Base-by-base conservation (phyloP, 64 coral and sea anemone genomes). In the Pocillopora damicornis region DNA sequence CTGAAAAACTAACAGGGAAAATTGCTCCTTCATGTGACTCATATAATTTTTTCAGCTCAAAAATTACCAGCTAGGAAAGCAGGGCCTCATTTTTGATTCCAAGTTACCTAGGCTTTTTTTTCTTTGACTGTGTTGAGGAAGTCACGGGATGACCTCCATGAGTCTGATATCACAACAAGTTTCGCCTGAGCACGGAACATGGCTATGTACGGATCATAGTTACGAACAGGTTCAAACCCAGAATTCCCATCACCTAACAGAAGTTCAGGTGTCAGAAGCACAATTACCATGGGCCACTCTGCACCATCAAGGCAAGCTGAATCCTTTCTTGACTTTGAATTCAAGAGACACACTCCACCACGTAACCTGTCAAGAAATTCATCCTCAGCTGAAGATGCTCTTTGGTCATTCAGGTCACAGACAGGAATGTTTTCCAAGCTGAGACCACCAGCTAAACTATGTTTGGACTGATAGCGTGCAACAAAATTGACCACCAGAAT, bases 211-310 rank as follows among this genome's bases (percentile, higher is more conserved):
- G 89, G 23, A 63, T 90, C 89, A 76, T 90, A 90, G 60, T 90
- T 90, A 8, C 89, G 57, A 58, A 90, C 79, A 20, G 25, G 20
- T 22, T 90, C 79, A 18, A 68, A 60, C n/a, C 26, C 37, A 11
- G 22, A 35, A 11, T 82, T 82, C 72, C n/a, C 51, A 3, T 45
- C 38, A 63, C 59, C 84, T n/a, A 90, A 26, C 36, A 90, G 34
- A 23, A 90, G 62, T 10, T 75, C 89, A 17, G 89, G 82, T 63
- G 89, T 79, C 3, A 84, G 60, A 75, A 90, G 78, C 51, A 90
- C 16, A 3, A 90, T 76, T 16, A 90, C 88, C 88, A 90, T 90
- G 13, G 88, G 88, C 88, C 88, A 90, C 71, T 90, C 88, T 75
- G 79, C 60, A 60, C 88, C 88, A 26, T 90, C 88, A 58, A 90